Conservation (phyloP, 2,797 vertebrate species). For the Odontamblyopus rebecca region DNA sequence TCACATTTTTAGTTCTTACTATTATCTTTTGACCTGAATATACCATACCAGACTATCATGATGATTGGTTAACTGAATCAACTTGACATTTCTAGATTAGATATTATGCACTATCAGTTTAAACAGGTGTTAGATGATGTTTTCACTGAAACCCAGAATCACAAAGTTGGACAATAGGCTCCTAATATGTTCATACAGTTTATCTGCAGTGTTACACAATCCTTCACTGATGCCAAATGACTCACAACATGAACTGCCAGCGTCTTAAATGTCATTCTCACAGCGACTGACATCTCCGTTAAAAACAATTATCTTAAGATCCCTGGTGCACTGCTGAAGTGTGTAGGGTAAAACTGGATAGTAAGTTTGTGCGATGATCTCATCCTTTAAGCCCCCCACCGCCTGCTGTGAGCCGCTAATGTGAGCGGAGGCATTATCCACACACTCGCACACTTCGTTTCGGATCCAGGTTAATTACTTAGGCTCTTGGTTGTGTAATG, state of each 20-base stretch:
- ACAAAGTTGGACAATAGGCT: background rate
- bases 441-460: slow-evolving; percentile 19
- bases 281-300: background rate
- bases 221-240: slow-evolving; percentile 13
- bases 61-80: no score
- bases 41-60: no score
- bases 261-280: background rate
- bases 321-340: slow-evolving; percentile 25
- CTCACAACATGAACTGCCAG: slow-evolving; percentile 17
- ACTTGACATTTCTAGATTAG: no score
- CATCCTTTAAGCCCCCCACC: slow-evolving; percentile 41
- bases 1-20: no score
- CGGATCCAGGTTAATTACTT: slow-evolving; percentile 61
- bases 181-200: background rate
- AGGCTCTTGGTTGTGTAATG: slow-evolving; percentile 59
- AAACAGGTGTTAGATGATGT: no score
- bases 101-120: no score
- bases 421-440: slow-evolving; percentile 11
- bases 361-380: slow-evolving; percentile 57
- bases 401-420: slow-evolving; percentile 20
- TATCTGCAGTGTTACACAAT: background rate
- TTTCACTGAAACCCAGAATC: no score
- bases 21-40: no score
- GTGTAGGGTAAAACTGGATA: slow-evolving; percentile 59
- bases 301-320: slow-evolving; percentile 9